Percentiles rank a stretch among this genome's conserved stretches.
phyloP scores from a whole-genome alignment of 2,797 vertebrate species.

The Eulemur albifrons region DNA sequence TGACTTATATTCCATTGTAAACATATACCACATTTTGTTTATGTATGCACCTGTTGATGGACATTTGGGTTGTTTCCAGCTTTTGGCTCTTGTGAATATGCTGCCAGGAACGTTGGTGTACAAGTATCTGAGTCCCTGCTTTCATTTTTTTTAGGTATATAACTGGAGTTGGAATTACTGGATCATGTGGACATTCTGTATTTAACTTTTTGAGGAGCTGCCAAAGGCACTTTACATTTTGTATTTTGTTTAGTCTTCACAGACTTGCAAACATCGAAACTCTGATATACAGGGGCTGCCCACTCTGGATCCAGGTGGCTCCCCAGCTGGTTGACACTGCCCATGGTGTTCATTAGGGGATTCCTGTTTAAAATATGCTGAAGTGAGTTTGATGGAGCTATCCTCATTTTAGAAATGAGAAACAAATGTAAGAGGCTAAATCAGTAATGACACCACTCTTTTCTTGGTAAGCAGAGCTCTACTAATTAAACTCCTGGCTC shows the following conservation, averaged over 20 bases:
- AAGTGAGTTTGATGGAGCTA: neutral
- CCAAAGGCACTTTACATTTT: neutral
- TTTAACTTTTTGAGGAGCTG: neutral
- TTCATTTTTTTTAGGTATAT: neutral
- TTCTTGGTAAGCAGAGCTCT: neutral
- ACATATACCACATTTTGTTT: too few relatives aligned
- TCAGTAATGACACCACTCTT: neutral
- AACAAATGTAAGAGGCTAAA: neutral
- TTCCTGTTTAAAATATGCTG: neutral
- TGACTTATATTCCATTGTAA: neutral
- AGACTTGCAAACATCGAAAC: neutral
- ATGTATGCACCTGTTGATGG: neutral
- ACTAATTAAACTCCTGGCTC: neutral
- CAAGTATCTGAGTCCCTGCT: neutral
- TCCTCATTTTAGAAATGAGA: neutral
- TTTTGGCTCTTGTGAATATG: neutral
- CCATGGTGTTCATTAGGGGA: neutral
- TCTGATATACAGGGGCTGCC: neutral
- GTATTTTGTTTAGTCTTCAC: neutral
- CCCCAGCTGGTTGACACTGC: neutral
- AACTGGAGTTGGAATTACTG: neutral
- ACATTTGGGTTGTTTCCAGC: neutral
- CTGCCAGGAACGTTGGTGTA: neutral
- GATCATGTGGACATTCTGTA: neutral
- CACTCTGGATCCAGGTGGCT: neutral